These are phyloP conservation scores for Neofelis nebulosa DNA, from an alignment of 2,113 vertebrate species.

Conservation along the genomic window DNA sequence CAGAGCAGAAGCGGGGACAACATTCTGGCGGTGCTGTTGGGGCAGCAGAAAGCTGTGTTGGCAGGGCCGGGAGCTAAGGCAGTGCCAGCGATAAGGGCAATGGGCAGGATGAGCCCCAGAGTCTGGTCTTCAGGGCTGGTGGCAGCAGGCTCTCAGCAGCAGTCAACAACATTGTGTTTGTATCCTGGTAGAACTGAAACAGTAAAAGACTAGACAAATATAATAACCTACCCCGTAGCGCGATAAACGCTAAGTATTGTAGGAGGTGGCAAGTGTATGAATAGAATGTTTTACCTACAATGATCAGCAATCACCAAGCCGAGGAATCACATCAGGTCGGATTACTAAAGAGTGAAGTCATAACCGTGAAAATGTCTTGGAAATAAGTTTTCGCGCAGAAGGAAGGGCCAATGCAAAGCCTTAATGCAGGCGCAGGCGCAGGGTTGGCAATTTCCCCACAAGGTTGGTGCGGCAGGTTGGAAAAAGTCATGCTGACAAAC, in stretches of 20 bases:
- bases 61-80: rapidly evolving
- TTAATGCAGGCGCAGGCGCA: too few relatives aligned
- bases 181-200: neutral
- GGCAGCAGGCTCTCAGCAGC: neutral
- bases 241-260: neutral
- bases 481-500: too few relatives aligned
- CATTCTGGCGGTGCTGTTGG: rapidly evolving
- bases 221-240: neutral
- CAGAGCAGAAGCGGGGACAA: neutral
- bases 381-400: neutral
- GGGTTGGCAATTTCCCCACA: neutral
- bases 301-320: neutral
- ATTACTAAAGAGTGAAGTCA: neutral
- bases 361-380: neutral
- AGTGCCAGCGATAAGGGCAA: neutral
- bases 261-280: neutral
- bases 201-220: neutral
- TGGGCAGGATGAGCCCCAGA: neutral
- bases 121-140: neutral
- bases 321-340: neutral
- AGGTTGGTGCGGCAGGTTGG: rapidly evolving
- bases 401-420: neutral
- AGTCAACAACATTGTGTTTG: neutral
- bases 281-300: neutral
- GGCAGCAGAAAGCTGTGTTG: rapidly evolving